Conservation (phyloP, 2,797 vertebrate genomes). For the Hippoglossus hippoglossus region DNA sequence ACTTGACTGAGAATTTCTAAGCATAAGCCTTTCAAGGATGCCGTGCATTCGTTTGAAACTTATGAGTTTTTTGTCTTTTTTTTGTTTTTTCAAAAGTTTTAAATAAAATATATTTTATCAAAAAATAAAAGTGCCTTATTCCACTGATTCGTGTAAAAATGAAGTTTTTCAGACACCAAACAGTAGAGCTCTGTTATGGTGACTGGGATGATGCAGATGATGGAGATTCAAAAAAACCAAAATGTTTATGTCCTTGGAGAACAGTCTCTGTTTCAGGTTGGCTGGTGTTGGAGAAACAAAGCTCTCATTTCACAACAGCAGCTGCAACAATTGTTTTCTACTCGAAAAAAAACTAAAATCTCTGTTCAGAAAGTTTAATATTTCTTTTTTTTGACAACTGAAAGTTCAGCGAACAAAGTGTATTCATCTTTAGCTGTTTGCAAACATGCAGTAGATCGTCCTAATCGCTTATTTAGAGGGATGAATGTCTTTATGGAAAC, state of each 20-base stretch:
- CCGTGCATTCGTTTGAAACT: slow-evolving; percentile 83
- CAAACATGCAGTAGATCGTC: neutral
- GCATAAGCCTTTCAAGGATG: slow-evolving; percentile 79
- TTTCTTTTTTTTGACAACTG: neutral
- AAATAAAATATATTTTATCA: slow-evolving; percentile 87
- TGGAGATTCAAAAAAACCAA: neutral
- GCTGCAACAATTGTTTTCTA: neutral
- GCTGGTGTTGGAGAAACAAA: neutral
- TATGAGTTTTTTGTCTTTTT: slow-evolving; percentile 61
- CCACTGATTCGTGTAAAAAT: neutral
- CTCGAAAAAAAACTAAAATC: neutral
- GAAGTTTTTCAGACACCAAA: neutral
- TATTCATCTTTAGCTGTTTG: neutral
- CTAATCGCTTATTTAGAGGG: neutral
- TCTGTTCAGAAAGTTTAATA: neutral
- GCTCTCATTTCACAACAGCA: no score
- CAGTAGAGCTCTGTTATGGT: neutral
- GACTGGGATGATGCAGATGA: neutral
- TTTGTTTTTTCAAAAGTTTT: slow-evolving; percentile 58
- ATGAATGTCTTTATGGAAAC: slow-evolving; percentile 30
- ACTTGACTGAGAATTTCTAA: slow-evolving; percentile 63
- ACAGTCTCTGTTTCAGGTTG: neutral
- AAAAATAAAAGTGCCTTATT: slow-evolving; percentile 26
- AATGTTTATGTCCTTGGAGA: slow-evolving; percentile 3
- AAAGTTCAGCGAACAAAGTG: neutral